Evolutionary conservation across 92 coral and sea anemone species (phyloP), one percentile per base, ranked within the genome.

Genomic region (Zoanthus solanderi): DNA sequence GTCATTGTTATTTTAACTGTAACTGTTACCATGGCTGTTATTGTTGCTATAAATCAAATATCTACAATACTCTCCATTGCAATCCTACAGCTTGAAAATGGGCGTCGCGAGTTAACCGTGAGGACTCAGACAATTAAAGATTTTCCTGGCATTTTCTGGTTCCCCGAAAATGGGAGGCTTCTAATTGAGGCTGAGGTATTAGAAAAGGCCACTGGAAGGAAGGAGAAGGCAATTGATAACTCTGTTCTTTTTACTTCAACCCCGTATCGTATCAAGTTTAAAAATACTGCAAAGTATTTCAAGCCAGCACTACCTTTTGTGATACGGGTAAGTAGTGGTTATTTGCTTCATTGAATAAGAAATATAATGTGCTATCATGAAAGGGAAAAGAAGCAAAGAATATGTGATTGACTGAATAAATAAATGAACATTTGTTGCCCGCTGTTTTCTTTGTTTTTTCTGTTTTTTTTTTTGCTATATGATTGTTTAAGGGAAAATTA

Each of bases 291-390:
- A 5, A 85, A 79, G 84, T 94, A 95, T 47, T 97, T 97, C 65
- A 95, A 91, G 78, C 99, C 99, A 9, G 99, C 97, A 1, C 84
- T 97, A 12, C 99, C 96, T 83, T 97, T 90, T 84, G 91, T 90
- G n/a, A 90, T 97, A 46, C 94, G 93, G 95, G 99, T 92, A 78
- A 32, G 89, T 4, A 6, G 29, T 17, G 7, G 16, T 61, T 16
- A 16, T 61, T 61, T 61, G 17, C 2, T 16, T 23, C 68, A 2
- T 50, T 37, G 3, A 2, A 2, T 13, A 12, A 57, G 10, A 57
- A 12, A 57, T 13, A 57, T 54, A 54, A 2, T 57, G 16, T 57
- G 10, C 2, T 9, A n/a, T 15, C 15, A 53, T 53, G 10, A 57
- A 57, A 10, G 17, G 4, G 0, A n/a, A 57, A 57, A n/a, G 17